Conservation (phyloP, 2,888 invertebrate genomes). For the Anaspis maculata region DNA sequence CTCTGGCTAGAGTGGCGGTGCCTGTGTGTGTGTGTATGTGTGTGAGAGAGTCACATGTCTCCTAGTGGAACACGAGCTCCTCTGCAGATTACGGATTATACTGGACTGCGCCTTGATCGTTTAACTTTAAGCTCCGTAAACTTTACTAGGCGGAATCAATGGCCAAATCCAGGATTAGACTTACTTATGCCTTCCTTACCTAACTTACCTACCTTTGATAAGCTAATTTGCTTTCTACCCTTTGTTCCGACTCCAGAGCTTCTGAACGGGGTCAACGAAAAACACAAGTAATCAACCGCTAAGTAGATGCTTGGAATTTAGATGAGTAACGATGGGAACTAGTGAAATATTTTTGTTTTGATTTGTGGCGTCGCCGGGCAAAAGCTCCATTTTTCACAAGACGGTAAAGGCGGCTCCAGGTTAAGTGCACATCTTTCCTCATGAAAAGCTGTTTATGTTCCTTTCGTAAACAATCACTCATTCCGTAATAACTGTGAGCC, state of each 20-base stretch:
- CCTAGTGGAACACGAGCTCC: too few relatives aligned
- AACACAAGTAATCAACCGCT: neutral
- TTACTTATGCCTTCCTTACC: conserved; percentile 20
- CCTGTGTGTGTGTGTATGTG: too few relatives aligned
- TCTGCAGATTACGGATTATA: conserved; percentile 31
- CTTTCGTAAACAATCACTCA: conserved; percentile 30
- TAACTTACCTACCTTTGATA: conserved; percentile 23
- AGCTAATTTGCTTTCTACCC: too few relatives aligned
- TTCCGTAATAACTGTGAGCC: conserved; percentile 24
- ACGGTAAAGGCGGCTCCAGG: conserved; percentile 21
- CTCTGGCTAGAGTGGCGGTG: conserved; percentile 13
- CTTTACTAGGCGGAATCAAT: conserved; percentile 30
- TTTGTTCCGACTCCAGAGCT: too few relatives aligned
- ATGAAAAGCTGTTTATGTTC: conserved; percentile 23
- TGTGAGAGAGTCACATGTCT: too few relatives aligned
- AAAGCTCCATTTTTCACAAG: conserved; percentile 25
- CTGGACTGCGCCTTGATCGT: conserved; percentile 29
- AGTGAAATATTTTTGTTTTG: conserved; percentile 19
- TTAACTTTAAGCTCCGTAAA: conserved; percentile 31
- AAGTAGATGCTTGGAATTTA: neutral
- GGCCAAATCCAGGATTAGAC: conserved; percentile 29
- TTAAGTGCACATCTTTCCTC: conserved; percentile 29
- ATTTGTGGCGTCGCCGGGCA: conserved; percentile 23
- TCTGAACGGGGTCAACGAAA: neutral
- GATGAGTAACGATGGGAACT: conserved; percentile 9